Conservation (phyloP, 2,797 vertebrate genomes). For the Tenualosa thibaudeaui region DNA sequence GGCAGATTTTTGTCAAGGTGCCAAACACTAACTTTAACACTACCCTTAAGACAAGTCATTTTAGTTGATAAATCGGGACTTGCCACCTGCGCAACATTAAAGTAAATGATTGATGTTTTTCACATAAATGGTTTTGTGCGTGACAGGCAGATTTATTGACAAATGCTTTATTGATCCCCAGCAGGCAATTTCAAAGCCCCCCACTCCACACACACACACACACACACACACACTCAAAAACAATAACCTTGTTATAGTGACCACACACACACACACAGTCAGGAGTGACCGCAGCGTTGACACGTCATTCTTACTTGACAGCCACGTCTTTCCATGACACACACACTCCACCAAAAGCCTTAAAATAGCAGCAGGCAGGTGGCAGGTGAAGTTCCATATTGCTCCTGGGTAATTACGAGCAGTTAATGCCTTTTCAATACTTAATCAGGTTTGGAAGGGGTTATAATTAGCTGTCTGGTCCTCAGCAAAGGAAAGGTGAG, state of each 20-base stretch:
- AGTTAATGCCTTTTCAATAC: constrained; percentile 12
- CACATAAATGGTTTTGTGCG: background rate
- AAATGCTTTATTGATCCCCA: background rate
- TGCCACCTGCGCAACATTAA: background rate
- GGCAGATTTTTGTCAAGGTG: too few relatives aligned
- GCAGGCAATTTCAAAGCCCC: background rate
- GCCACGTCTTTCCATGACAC: background rate
- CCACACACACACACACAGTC: background rate
- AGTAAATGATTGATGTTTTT: background rate
- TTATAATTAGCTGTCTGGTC: background rate
- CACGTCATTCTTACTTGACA: background rate
- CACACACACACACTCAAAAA: background rate
- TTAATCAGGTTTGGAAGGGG: background rate
- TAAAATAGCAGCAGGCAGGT: constrained; percentile 6
- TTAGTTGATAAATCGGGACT: background rate
- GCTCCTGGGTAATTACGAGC: background rate
- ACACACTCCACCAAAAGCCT: background rate
- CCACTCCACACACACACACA: background rate
- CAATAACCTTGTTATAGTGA: background rate
- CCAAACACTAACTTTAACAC: too few relatives aligned
- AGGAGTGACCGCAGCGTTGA: background rate
- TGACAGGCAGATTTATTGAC: background rate
- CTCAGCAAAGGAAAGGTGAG: background rate
- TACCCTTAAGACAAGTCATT: background rate
- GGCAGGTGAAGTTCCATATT: background rate